Evolutionary conservation across 2,797 vertebrate genomes (phyloP).

Genomic region (Schizopygopsis pylzovi): DNA sequence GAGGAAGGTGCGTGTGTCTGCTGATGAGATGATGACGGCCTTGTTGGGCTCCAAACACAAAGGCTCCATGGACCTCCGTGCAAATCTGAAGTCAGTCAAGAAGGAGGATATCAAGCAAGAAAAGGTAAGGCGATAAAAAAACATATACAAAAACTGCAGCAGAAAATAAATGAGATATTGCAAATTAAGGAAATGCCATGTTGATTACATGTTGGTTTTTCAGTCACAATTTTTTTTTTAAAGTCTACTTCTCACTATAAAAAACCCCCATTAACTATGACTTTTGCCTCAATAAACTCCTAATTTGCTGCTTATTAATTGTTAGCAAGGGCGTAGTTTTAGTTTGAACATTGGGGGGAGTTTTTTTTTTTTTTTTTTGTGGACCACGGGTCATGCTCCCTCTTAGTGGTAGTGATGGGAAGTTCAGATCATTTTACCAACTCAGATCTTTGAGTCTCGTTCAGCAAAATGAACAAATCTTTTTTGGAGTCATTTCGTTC

Average conservation of each 20-base stretch:
- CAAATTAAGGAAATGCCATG: neutral
- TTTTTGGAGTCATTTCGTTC: no score
- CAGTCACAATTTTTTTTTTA: no score
- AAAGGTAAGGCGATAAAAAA: slow-evolving; percentile 73
- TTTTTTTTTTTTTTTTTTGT: no score
- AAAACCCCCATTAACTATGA: neutral
- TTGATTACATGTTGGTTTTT: neutral
- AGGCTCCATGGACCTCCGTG: slow-evolving; percentile 82
- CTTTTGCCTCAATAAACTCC: neutral
- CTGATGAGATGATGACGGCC: slow-evolving; percentile 84
- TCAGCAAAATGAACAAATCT: no score
- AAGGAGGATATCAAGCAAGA: slow-evolving; percentile 84
- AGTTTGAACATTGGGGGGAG: no score
- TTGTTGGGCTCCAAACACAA: slow-evolving; percentile 85
- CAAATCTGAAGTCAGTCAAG: slow-evolving; percentile 86
- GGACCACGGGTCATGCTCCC: no score
- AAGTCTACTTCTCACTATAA: neutral
- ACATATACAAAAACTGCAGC: no score
- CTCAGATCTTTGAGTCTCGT: no score
- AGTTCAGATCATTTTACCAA: no score
- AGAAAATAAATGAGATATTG: neutral
- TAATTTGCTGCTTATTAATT: neutral
- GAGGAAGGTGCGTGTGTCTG: slow-evolving; percentile 82
- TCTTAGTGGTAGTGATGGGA: no score
- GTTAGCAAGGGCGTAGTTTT: neutral